Evolutionary conservation across 2,888 invertebrate species (phyloP).

Genomic region (Monoplex corrugatus): DNA sequence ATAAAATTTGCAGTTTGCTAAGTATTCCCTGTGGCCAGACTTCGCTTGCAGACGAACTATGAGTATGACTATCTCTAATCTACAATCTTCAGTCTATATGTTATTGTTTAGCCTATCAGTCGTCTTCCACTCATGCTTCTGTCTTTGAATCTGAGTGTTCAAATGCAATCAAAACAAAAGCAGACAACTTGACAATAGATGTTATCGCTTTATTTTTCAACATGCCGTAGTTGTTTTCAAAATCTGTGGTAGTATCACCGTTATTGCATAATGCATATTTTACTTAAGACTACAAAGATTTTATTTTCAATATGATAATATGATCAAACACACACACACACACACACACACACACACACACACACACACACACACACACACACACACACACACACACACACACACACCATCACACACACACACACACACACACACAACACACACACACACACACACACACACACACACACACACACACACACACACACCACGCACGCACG

Average conservation of each 20-base stretch:
- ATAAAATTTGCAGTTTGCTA: not conserved
- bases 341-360: not conserved
- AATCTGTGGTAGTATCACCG: too few species aligned
- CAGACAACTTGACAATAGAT: not conserved
- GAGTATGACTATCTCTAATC: not conserved
- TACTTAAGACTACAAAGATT: not conserved
- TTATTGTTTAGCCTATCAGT: not conserved
- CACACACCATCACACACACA: too few species aligned
- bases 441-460: too few species aligned
- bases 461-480: too few species aligned
- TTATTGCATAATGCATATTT: not conserved
- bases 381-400: constrained; percentile 10
- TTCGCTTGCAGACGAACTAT: not conserved
- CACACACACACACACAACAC: too few species aligned
- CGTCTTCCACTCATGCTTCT: not conserved
- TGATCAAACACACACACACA: not conserved
- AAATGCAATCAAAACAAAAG: not conserved
- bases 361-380: not conserved
- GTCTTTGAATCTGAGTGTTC: not conserved
- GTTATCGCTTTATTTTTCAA: too few species aligned
- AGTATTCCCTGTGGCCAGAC: not conserved
- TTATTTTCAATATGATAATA: not conserved
- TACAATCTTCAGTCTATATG: not conserved
- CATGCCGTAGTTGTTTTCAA: too few species aligned
- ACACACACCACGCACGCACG: too few species aligned